These are phyloP conservation scores for Panthera uncia DNA, from an alignment of 2,113 vertebrate genomes.

Conservation along the genomic window DNA sequence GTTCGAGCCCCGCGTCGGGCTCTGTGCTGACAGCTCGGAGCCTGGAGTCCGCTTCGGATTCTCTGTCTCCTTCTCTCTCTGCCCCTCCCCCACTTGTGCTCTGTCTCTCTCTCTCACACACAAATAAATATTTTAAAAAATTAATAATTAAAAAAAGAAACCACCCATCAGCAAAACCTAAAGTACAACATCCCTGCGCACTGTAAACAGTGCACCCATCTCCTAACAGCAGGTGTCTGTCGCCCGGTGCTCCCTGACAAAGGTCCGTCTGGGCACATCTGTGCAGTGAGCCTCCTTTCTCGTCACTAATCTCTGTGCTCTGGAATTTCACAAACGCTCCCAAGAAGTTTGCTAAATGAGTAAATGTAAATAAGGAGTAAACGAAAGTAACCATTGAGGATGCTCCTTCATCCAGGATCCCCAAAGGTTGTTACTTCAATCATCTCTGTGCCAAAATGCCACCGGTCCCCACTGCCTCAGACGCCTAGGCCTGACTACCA, in stretches of 20 bases:
- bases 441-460: accelerated
- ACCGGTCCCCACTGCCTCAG: accelerated
- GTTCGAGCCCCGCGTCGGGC: too few species aligned
- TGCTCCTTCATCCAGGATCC: neutral
- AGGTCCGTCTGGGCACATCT: neutral
- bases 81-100: too few species aligned
- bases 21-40: too few species aligned
- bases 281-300: neutral
- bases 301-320: neutral
- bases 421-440: neutral
- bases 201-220: neutral
- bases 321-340: neutral
- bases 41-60: too few species aligned
- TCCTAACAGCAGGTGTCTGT: neutral
- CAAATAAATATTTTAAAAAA: too few species aligned
- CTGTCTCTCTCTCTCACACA: too few species aligned
- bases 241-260: neutral
- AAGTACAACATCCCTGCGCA: neutral
- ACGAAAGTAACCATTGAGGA: neutral
- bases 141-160: neutral
- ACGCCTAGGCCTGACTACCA: neutral
- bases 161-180: neutral
- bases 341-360: neutral
- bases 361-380: neutral
- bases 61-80: too few species aligned